phyloP scores from a whole-genome alignment of 2,888 invertebrate genomes.

The Poecilobothrus nobilitatus region DNA sequence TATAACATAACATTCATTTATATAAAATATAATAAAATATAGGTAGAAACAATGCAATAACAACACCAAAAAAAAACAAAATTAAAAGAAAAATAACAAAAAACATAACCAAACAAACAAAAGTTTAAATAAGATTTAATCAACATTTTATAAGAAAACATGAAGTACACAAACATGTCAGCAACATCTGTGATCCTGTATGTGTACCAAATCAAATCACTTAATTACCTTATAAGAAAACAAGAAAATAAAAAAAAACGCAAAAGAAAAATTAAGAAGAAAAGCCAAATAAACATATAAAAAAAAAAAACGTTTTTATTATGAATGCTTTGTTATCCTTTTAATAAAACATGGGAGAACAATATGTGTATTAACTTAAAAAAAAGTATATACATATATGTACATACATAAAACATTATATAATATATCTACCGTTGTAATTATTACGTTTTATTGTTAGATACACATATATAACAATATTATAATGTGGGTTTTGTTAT shows the following conservation, averaged over 20 bases:
- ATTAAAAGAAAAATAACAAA: too few species aligned
- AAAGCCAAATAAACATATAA: not conserved
- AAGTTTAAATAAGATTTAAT: constrained; percentile 1
- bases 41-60: not conserved
- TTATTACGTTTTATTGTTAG: not conserved
- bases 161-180: constrained; percentile 1
- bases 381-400: not conserved
- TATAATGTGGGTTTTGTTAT: not conserved
- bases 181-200: constrained; percentile 4
- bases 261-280: not conserved
- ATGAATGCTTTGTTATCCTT: constrained; percentile 1
- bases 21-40: too few species aligned
- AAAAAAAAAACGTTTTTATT: not conserved
- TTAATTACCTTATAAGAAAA: constrained; percentile 4
- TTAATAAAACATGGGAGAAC: constrained; percentile 4
- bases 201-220: constrained; percentile 4
- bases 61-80: not conserved
- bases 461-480: not conserved
- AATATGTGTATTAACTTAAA: not conserved
- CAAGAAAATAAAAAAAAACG: not conserved
- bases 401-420: not conserved
- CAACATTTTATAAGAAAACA: not conserved
- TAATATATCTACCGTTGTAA: not conserved
- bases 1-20: not conserved
- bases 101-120: not conserved